These are phyloP conservation scores for Hydrozoanthus gracilis DNA, from an alignment of 92 coral and sea anemone genomes.

Conservation along the genomic window DNA sequence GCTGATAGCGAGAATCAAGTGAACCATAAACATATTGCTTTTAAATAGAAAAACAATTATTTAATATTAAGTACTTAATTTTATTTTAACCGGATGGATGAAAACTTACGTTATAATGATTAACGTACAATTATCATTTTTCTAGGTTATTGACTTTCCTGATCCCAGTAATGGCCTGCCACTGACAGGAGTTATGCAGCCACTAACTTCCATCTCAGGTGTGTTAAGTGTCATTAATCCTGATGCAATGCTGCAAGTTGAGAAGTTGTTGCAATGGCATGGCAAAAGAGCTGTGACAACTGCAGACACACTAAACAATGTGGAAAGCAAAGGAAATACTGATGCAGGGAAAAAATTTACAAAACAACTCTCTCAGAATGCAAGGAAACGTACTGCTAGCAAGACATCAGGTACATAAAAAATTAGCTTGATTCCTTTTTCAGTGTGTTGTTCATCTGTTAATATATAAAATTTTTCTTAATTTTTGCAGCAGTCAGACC, in stretches of 20 bases:
- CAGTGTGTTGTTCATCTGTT: no score
- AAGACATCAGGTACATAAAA: neutral
- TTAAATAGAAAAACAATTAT: no score
- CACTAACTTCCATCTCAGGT: slow-evolving; percentile 85
- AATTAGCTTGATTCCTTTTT: neutral
- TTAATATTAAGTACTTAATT: no score
- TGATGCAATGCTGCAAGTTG: slow-evolving; percentile 71
- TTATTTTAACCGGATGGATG: neutral
- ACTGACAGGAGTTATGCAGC: slow-evolving; percentile 83
- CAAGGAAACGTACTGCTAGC: neutral
- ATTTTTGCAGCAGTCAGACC: no score
- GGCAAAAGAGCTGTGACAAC: slow-evolving; percentile 47
- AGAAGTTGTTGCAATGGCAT: slow-evolving; percentile 81
- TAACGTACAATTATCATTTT: neutral
- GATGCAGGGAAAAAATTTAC: neutral
- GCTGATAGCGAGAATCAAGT: no score
- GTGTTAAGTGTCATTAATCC: slow-evolving; percentile 73
- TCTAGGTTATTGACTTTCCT: slow-evolving; percentile 80
- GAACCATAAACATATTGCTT: no score
- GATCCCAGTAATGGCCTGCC: slow-evolving; percentile 77
- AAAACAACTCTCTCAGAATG: neutral
- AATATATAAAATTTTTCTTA: no score
- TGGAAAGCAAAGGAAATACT: neutral
- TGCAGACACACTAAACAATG: neutral
- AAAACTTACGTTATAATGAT: neutral